phyloP scores from a whole-genome alignment of 2,113 vertebrate species.

The Strigops habroptila region DNA sequence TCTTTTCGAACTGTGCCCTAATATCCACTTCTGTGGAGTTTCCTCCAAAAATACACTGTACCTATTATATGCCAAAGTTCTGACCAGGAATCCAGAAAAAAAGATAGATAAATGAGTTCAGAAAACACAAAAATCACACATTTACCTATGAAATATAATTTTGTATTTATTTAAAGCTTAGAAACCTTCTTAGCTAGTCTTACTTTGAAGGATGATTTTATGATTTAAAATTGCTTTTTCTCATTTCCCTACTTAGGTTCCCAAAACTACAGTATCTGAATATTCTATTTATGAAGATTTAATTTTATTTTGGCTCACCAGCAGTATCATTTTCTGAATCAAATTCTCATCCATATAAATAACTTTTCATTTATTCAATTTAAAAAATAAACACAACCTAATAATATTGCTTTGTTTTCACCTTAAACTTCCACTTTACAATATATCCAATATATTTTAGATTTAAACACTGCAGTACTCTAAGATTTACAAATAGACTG shows the following conservation, averaged over 20 bases:
- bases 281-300: slow-evolving; percentile 34
- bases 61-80: not conserved
- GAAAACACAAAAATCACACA: not conserved
- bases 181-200: slow-evolving; percentile 35
- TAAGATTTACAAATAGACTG: not conserved
- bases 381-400: not conserved
- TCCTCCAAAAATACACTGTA: not conserved
- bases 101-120: not conserved
- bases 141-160: slow-evolving; percentile 1
- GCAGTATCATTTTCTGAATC: slow-evolving; percentile 13
- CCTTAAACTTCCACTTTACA: not conserved
- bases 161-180: slow-evolving; percentile 33
- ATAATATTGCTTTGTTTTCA: not conserved
- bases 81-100: not conserved
- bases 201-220: slow-evolving; percentile 13
- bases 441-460: not conserved
- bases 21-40: not conserved
- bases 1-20: not conserved
- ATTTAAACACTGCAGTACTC: not conserved
- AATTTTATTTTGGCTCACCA: slow-evolving; percentile 41
- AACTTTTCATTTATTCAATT: slow-evolving; percentile 32
- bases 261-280: not conserved
- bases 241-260: not conserved
- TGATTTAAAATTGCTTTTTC: slow-evolving; percentile 48
- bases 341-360: slow-evolving; percentile 9